phyloP scores from a whole-genome alignment of 2,888 invertebrate species.

The Dyspetes luteomarginatus region DNA sequence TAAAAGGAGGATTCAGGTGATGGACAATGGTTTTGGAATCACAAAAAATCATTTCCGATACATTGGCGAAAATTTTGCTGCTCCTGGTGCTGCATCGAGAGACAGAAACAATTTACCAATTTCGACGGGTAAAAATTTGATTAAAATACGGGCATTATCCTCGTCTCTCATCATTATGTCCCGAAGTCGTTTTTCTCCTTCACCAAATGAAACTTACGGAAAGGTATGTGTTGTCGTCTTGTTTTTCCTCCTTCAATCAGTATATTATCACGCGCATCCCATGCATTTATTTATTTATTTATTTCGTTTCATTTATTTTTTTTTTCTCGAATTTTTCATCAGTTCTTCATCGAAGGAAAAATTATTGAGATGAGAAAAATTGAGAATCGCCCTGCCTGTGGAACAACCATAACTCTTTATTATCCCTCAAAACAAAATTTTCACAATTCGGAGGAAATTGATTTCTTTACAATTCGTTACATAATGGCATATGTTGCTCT shows the following conservation, averaged over 20 bases:
- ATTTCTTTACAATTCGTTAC: constrained; percentile 86
- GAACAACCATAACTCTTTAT: constrained; percentile 89
- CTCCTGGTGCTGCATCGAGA: too few species aligned
- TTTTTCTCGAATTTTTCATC: constrained; percentile 28
- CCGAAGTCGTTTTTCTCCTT: constrained; percentile 81
- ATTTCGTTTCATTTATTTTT: neutral
- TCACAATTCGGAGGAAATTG: constrained; percentile 84
- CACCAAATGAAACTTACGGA: constrained; percentile 86
- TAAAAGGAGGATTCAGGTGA: constrained; percentile 88
- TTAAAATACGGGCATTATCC: constrained; percentile 80
- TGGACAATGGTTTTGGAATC: constrained; percentile 91
- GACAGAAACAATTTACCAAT: neutral
- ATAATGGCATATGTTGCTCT: constrained; percentile 87
- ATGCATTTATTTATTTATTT: neutral
- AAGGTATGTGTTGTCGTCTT: constrained; percentile 80
- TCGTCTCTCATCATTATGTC: constrained; percentile 87
- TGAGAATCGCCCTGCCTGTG: constrained; percentile 86
- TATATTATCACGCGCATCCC: neutral
- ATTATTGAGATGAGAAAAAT: constrained; percentile 76
- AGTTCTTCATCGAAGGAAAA: constrained; percentile 67
- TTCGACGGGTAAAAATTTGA: constrained; percentile 14
- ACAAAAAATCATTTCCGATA: constrained; percentile 84
- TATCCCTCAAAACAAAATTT: constrained; percentile 88
- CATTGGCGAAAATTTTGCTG: constrained; percentile 83
- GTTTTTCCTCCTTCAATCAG: neutral